These are phyloP conservation scores for Siderastrea siderea DNA, from an alignment of 92 coral and sea anemone genomes.

Conservation along the genomic window DNA sequence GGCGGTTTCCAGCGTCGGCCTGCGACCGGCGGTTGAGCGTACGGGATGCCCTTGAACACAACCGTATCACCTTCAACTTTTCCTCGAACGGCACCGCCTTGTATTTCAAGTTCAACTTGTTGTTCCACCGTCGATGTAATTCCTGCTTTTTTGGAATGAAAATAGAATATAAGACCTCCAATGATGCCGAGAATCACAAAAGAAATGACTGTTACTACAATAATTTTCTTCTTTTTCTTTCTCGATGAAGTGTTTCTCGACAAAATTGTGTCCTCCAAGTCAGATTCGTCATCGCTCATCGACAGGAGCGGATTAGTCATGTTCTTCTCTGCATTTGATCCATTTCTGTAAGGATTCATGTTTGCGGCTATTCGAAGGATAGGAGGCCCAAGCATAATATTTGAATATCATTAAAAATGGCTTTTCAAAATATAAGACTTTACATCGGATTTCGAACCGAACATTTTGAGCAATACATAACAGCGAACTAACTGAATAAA, in stretches of 20 bases:
- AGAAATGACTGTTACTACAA: background rate
- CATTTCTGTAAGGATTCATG: background rate
- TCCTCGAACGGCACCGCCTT: slow-evolving; percentile 68
- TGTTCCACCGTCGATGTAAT: background rate
- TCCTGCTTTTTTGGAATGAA: background rate
- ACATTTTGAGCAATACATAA: too few relatives aligned
- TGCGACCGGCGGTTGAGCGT: slow-evolving; percentile 55
- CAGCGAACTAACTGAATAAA: too few relatives aligned
- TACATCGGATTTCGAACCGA: too few relatives aligned
- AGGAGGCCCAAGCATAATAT: too few relatives aligned
- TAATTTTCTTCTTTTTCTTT: background rate
- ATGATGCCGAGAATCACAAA: background rate
- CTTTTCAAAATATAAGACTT: too few relatives aligned
- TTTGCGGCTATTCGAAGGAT: too few relatives aligned
- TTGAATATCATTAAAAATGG: too few relatives aligned
- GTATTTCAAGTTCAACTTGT: slow-evolving; percentile 19
- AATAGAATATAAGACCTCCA: background rate
- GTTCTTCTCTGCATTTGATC: background rate
- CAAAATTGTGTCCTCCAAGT: background rate
- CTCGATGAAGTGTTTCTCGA: background rate
- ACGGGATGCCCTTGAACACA: slow-evolving; percentile 83
- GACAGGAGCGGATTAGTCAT: slow-evolving; percentile 7
- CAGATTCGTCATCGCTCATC: slow-evolving; percentile 18
- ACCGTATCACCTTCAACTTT: slow-evolving; percentile 43
- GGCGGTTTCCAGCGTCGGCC: slow-evolving; percentile 73